These are phyloP conservation scores for Homarus gammarus DNA, from an alignment of 2,888 invertebrate species.

Conservation along the genomic window DNA sequence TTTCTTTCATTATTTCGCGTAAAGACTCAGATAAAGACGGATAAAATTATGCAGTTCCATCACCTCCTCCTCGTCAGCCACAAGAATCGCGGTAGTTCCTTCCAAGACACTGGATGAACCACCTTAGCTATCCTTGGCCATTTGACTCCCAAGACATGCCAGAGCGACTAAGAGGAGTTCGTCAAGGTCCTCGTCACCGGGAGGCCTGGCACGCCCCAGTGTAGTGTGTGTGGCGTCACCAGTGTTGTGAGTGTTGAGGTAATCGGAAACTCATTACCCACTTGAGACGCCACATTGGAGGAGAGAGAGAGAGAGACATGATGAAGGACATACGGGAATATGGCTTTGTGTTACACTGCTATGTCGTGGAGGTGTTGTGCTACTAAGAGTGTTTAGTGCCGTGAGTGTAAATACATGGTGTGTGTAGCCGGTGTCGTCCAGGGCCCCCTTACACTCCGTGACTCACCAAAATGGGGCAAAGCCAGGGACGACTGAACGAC, in stretches of 20 bases:
- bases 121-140: not conserved
- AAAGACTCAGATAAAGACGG: not conserved
- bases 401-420: not conserved
- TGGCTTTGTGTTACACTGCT: slow-evolving; percentile 40
- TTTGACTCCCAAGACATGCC: not conserved
- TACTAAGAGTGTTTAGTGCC: slow-evolving; percentile 3
- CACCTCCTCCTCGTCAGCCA: not conserved
- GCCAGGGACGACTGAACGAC: slow-evolving; percentile 47
- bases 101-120: slow-evolving; percentile 30
- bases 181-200: not conserved
- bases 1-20: no score
- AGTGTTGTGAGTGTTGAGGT: not conserved
- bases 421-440: slow-evolving; percentile 4
- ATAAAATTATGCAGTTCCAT: slow-evolving; percentile 38
- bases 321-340: slow-evolving; percentile 34
- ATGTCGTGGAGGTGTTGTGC: slow-evolving; percentile 26
- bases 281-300: not conserved
- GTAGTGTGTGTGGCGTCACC: slow-evolving; percentile 2
- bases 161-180: not conserved
- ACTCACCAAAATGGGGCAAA: slow-evolving; percentile 59
- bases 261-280: not conserved
- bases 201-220: not conserved
- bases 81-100: slow-evolving; percentile 30
- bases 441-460: not conserved
- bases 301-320: not conserved